A percentile compares a stretch with the other conserved stretches of the same genome.
phyloP scores from a whole-genome alignment of 2,797 vertebrate species.

The Sternotherus odoratus region DNA sequence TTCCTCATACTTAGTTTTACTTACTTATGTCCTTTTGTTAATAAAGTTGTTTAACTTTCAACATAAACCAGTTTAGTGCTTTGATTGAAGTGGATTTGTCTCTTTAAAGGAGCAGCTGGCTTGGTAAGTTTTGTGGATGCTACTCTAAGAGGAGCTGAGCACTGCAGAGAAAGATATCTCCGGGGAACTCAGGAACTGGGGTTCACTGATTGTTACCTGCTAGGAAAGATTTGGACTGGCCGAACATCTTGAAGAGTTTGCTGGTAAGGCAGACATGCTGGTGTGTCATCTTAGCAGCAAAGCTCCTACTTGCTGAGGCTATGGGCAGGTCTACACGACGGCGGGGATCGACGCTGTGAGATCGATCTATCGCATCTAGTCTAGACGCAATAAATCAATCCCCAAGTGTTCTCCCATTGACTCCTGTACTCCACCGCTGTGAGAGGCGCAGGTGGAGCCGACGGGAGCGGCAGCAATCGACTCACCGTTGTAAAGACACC shows the following conservation, averaged over 20 bases:
- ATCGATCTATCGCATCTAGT: no score
- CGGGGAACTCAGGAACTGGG: neutral
- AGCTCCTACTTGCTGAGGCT: neutral
- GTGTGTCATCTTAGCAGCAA: neutral
- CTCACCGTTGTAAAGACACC: no score
- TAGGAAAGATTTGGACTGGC: neutral
- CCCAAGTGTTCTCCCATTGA: no score
- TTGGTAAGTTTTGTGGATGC: neutral
- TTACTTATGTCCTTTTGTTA: neutral
- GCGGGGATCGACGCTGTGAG: no score
- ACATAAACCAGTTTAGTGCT: neutral
- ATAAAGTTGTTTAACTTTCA: neutral
- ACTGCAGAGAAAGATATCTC: neutral
- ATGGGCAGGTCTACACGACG: no score
- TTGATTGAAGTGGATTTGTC: neutral
- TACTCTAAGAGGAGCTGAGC: neutral
- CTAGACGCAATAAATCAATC: no score
- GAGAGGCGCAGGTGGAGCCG: no score
- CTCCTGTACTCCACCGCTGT: no score
- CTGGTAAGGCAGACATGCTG: neutral
- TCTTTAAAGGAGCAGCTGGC: neutral
- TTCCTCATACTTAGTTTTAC: neutral
- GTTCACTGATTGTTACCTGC: neutral
- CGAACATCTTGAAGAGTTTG: neutral
- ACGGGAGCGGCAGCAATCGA: no score